phyloP scores from a whole-genome alignment of 2,113 vertebrate species.

The Drymodes brunneopygia region DNA sequence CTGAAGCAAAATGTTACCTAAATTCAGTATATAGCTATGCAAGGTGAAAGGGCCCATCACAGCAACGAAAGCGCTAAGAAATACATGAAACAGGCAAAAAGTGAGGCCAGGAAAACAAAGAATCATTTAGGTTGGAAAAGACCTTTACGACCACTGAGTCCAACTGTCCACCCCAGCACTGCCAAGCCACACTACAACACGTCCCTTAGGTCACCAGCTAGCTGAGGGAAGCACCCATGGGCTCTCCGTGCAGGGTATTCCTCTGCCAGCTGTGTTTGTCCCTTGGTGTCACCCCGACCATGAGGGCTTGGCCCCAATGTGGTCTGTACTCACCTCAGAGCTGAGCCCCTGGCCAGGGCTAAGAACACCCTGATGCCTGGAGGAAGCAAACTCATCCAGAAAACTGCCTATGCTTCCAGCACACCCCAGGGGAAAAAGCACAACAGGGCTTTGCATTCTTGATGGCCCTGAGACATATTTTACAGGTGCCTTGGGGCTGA shows the following conservation, averaged over 20 bases:
- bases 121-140: background rate
- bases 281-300: background rate
- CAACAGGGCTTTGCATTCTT: background rate
- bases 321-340: background rate
- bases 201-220: background rate
- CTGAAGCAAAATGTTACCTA: background rate
- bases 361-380: background rate
- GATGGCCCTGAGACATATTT: background rate
- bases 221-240: rapidly evolving
- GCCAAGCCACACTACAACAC: background rate
- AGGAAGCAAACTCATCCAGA: background rate
- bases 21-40: background rate
- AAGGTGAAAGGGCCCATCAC: background rate
- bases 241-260: rapidly evolving
- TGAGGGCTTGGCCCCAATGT: rapidly evolving
- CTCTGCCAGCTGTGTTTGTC: background rate
- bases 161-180: background rate
- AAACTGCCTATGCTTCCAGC: background rate
- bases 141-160: background rate
- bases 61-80: background rate
- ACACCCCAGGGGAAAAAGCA: background rate
- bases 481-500: background rate
- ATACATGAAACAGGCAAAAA: background rate
- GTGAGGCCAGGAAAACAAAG: background rate
- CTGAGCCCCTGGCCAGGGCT: background rate